Base-by-base conservation (phyloP, 2,113 vertebrate species). In the Thamnophis sirtalis region DNA sequence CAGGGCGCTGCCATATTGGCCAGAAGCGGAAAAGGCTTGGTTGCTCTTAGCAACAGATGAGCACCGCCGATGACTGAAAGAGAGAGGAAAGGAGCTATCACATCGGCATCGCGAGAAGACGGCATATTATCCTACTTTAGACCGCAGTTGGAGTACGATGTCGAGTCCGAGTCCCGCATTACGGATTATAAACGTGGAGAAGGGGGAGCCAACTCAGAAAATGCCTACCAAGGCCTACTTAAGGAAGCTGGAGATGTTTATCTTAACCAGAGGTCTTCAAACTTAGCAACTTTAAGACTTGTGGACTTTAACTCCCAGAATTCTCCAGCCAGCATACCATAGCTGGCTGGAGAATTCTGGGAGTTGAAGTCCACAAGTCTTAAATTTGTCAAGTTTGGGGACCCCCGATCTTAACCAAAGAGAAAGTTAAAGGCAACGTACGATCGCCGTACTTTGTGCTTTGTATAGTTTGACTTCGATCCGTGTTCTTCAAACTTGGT, bases 21-120 rank as follows among this genome's bases (percentile, higher is more conserved):
- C 6, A 4, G 53, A 84, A 91, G 89, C 93, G 89, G 88, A 88
- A 92, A 93, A 51, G 86, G 15, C 48, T 43, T 9, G 22, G 95
- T 95, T 92, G 91, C 95, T 92, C 86, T 2, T 91, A 91, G 93
- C 92, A 93, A 96, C 94, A 43, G 63, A 17, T 84, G 19, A 91
- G 91, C 87, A 90, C 17, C 19, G 21, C 33, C 3, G 33, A 43
- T 1, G 73, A 3, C 17, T 38, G 7, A 80, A 80, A 80, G 0
- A 17, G 17, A 38, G 33, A 38, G 1, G 19, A 80, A 68, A 68
- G 28, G 60, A n/a, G 9, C 26, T 4, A 4, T 63, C 10, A 13
- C 10, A 38, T 19, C 6, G 6, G 5, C 1, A 8, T 38, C 15
- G 33, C 15, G 68, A 80, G 33, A 21, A 43, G 15, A 38, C 7